phyloP scores from a whole-genome alignment of 2,797 vertebrate genomes.

The Acipenser transmontanus region DNA sequence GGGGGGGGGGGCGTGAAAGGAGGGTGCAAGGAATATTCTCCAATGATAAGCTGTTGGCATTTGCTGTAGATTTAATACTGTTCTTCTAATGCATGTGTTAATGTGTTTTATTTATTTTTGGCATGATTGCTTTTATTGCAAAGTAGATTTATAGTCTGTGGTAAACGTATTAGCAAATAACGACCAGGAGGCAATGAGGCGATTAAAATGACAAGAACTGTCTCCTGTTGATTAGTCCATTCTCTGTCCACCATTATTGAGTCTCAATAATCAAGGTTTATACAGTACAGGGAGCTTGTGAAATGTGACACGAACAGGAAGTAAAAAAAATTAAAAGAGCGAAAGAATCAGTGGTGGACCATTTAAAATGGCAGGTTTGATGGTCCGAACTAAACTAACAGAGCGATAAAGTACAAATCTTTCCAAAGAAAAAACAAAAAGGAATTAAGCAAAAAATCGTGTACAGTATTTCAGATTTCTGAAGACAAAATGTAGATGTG shows the following conservation, averaged over 20 bases:
- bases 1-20: slow-evolving; percentile 5
- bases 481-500: no score
- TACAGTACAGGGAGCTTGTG: no score
- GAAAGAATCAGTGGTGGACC: no score
- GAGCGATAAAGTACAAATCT: no score
- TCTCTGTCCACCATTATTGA: slow-evolving; percentile 20
- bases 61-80: slow-evolving; percentile 38
- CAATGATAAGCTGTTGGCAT: slow-evolving; percentile 26
- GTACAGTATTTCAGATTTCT: no score
- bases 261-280: no score
- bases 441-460: no score
- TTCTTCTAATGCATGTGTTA: slow-evolving; percentile 54
- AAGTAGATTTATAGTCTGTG: slow-evolving; percentile 44
- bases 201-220: slow-evolving; percentile 13
- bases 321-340: no score
- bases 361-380: no score
- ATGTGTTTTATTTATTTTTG: slow-evolving; percentile 35
- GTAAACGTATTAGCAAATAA: slow-evolving; percentile 46
- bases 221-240: slow-evolving; percentile 39
- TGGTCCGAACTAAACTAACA: no score
- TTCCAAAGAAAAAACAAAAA: no score
- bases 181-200: slow-evolving; percentile 22
- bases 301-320: no score
- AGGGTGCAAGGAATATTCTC: slow-evolving; percentile 10
- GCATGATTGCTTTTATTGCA: slow-evolving; percentile 54